Conservation (phyloP, 2,888 invertebrate genomes). For the Neelides folsomi region DNA sequence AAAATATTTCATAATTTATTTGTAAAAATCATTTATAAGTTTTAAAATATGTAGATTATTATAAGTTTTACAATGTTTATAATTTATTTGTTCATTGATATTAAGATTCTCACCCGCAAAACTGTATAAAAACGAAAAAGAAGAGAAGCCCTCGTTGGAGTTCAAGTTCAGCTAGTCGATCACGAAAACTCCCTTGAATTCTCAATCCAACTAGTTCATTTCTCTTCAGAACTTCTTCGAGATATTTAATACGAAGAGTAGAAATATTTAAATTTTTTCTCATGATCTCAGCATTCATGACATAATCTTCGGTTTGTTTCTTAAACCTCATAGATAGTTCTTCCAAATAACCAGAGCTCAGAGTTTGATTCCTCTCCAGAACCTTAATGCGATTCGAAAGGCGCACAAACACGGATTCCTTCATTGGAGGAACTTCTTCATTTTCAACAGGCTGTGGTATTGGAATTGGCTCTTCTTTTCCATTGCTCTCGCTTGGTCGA, state of each 20-base stretch:
- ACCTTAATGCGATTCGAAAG: slow-evolving; percentile 87
- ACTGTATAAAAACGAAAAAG: slow-evolving; percentile 23
- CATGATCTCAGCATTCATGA: slow-evolving; percentile 16
- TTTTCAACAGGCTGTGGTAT: slow-evolving; percentile 36
- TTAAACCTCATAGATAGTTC: slow-evolving; percentile 89
- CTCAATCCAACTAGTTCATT: slow-evolving; percentile 11
- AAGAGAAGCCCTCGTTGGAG: slow-evolving; percentile 29
- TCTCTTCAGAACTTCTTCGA: slow-evolving; percentile 23
- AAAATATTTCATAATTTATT: no score
- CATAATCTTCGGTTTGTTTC: slow-evolving; percentile 77
- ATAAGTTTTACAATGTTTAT: no score
- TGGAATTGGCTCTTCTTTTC: neutral
- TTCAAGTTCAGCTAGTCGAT: slow-evolving; percentile 11
- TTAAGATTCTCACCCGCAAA: slow-evolving; percentile 1
- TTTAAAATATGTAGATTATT: no score
- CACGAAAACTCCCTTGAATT: no score
- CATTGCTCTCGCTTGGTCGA: neutral
- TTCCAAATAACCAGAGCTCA: slow-evolving; percentile 91
- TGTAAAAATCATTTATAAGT: no score
- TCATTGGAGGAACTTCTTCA: slow-evolving; percentile 37
- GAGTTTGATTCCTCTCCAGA: slow-evolving; percentile 89
- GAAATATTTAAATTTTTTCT: slow-evolving; percentile 27
- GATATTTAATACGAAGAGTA: slow-evolving; percentile 16
- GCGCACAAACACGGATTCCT: slow-evolving; percentile 90
- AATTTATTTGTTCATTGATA: no score